Base-by-base conservation (phyloP, 2,888 invertebrate species). In the Heliconius ismenius region DNA sequence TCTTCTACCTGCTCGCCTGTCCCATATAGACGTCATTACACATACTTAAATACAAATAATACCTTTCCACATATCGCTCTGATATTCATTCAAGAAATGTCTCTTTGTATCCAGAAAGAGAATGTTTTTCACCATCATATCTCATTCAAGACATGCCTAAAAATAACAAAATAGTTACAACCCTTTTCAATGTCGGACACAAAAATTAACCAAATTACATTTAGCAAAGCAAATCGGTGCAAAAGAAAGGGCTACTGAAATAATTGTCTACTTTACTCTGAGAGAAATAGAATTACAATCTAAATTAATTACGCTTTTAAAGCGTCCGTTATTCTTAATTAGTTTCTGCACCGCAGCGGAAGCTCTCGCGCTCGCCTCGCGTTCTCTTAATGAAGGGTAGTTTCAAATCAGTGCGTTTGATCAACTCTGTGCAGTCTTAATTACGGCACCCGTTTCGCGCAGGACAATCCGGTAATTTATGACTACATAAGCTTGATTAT, bases 401-500 rank as follows among this genome's bases (percentile, higher is more conserved):
- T 93, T 93, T 92, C 89, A 91, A 93, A 94, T 94, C 94, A 94
- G 94, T 94, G 93, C 94, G 94, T 94, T 93, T 94, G 94, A 94
- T 94, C 94, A 94, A 94, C 92, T 94, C 93, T 91, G 92, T 93
- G 93, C 94, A 94, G 92, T 93, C 93, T 94, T 94, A 93, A 94
- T 94, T 94, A 93, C 93, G 92, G 92, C 91, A 89, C 91, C 92
- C 92, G 93, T 91, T 92, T 92, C 89, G 91, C 91, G 90, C 92
- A 93, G 93, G 94, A 93, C 93, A 92, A 94, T 94, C 93, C 93
- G 90, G 93, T 94, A 94, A 94, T 94, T 94, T 94, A 94, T 94
- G 93, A 93, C 94, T 94, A 94, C 94, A 94, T 94, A 94, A 94
- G 94, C 93, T 94, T 93, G 93, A 94, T 94, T 94, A 94, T 94